phyloP scores from a whole-genome alignment of 2,888 invertebrate genomes.

The Camponotus fellah region DNA sequence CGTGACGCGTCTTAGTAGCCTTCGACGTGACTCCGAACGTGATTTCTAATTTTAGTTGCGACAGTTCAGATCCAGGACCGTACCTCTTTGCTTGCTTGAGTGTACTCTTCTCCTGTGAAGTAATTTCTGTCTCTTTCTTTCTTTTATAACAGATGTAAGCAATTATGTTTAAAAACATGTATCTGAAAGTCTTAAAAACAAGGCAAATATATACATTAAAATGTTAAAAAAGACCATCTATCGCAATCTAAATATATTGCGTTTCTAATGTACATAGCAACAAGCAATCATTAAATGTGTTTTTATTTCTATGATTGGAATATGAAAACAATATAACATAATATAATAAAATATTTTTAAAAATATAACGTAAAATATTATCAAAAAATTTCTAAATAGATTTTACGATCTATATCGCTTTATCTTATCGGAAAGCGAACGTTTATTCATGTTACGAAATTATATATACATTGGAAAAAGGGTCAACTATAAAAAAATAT shows the following conservation, averaged over 20 bases:
- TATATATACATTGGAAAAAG: no score
- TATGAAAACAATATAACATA: not conserved
- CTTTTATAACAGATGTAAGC: not conserved
- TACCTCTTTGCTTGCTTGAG: slow-evolving; percentile 54
- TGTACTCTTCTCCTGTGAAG: slow-evolving; percentile 3
- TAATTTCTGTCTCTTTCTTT: slow-evolving; percentile 23
- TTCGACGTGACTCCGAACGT: slow-evolving; percentile 67
- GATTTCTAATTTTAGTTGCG: slow-evolving; percentile 78
- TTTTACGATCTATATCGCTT: not conserved
- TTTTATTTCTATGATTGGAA: not conserved
- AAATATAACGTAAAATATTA: not conserved
- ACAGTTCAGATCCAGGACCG: slow-evolving; percentile 77
- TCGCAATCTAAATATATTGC: slow-evolving; percentile 1
- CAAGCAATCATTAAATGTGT: not conserved
- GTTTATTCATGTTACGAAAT: not conserved
- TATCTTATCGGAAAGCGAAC: slow-evolving; percentile 4
- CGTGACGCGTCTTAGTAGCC: slow-evolving; percentile 75
- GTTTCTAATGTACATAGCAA: not conserved
- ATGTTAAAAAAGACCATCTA: not conserved
- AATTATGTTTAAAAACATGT: not conserved
- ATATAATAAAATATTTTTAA: not conserved
- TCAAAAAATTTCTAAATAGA: not conserved
- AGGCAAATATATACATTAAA: not conserved
- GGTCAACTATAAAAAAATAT: no score
- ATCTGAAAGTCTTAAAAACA: not conserved